Conservation (phyloP, 2,113 vertebrate species). For the Ceratotherium simum region DNA sequence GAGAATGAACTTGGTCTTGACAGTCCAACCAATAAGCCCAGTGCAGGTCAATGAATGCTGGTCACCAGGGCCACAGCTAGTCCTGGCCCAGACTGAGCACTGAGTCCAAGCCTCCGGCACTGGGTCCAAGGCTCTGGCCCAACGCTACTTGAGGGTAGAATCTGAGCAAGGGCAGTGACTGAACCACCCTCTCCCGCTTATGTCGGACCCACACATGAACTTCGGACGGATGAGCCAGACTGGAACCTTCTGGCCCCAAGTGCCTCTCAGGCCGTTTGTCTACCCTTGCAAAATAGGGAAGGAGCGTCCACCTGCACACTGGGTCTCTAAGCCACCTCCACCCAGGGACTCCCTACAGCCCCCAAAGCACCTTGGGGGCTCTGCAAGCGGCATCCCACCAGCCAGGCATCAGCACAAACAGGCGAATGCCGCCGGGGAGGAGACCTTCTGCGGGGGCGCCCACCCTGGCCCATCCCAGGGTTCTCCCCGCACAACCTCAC, state of each 20-base stretch:
- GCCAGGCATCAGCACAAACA: neutral
- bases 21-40: neutral
- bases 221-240: accelerated
- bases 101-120: neutral
- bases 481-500: accelerated
- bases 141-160: neutral
- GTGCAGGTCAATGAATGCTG: neutral
- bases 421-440: too few relatives aligned
- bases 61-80: neutral
- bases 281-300: neutral
- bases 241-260: neutral
- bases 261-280: neutral
- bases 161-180: accelerated
- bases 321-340: neutral
- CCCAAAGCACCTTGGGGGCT: neutral
- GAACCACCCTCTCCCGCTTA: neutral
- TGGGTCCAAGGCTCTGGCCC: neutral
- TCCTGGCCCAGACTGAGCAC: neutral
- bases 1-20: neutral
- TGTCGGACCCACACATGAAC: neutral
- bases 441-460: too few relatives aligned
- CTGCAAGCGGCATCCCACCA: neutral
- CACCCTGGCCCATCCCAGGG: accelerated
- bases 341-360: neutral
- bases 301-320: neutral